These are phyloP conservation scores for Scleropages formosus DNA, from an alignment of 2,797 vertebrate species.

Conservation along the genomic window DNA sequence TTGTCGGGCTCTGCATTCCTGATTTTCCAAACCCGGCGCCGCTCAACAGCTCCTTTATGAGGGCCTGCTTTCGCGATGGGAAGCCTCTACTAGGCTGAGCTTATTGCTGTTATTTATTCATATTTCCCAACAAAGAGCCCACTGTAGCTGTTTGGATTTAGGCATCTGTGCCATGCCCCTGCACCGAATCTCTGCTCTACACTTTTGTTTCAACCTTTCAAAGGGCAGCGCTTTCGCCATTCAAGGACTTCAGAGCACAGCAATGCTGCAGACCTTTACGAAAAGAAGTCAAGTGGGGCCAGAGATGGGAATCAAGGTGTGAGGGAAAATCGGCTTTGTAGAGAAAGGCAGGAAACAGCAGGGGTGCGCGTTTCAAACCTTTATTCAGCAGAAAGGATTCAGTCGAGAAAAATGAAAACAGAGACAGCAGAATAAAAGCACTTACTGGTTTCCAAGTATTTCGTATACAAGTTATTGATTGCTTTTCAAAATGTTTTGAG, in stretches of 20 bases:
- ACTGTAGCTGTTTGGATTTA: constrained; percentile 34
- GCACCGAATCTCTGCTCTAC: constrained; percentile 35
- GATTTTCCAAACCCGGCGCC: neutral
- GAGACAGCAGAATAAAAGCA: too few species aligned
- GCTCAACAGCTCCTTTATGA: constrained; percentile 44
- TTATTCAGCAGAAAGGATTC: constrained; percentile 39
- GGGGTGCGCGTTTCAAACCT: constrained; percentile 5
- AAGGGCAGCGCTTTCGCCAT: constrained; percentile 15
- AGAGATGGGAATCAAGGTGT: constrained; percentile 18
- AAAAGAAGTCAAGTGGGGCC: constrained; percentile 32
- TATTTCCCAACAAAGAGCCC: constrained; percentile 26
- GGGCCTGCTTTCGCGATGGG: constrained; percentile 37
- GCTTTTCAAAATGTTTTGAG: too few species aligned
- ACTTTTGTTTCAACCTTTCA: constrained; percentile 24
- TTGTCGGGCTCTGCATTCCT: constrained; percentile 31
- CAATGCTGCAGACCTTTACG: neutral
- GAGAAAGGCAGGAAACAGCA: neutral
- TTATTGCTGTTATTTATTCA: constrained; percentile 19
- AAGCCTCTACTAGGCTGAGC: constrained; percentile 36
- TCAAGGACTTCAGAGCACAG: neutral
- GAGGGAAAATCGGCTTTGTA: constrained; percentile 1
- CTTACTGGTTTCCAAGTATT: too few species aligned
- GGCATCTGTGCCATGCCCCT: constrained; percentile 6
- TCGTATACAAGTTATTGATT: too few species aligned
- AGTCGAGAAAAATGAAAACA: too few species aligned